Evolutionary conservation across 1,140 invertebrate species (phyloP).

Genomic region (Bilobella aurantiaca): DNA sequence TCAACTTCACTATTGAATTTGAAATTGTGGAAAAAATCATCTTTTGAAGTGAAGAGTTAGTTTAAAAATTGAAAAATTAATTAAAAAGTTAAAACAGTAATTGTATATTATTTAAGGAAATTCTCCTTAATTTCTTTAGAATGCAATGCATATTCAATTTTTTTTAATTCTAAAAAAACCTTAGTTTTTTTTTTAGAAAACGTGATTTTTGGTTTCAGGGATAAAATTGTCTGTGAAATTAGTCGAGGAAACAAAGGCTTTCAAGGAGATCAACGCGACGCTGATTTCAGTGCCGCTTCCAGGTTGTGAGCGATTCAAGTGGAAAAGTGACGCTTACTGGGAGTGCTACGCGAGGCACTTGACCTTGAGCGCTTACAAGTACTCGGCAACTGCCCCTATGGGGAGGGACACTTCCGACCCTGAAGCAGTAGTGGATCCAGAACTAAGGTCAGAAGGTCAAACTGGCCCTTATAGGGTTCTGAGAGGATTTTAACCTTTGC

Average conservation of each 20-base stretch:
- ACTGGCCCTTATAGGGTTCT: neutral
- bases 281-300: conserved; percentile 11
- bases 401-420: neutral
- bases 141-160: neutral
- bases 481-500: neutral
- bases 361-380: neutral
- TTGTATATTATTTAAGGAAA: too few species aligned
- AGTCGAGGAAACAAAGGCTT: conserved; percentile 11
- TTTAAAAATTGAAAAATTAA: too few species aligned
- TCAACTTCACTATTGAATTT: neutral
- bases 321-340: conserved; percentile 12
- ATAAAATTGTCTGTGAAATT: conserved; percentile 9
- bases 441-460: neutral
- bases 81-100: too few species aligned
- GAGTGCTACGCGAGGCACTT: neutral
- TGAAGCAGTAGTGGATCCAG: neutral
- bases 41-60: neutral
- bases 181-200: too few species aligned
- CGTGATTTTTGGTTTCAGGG: neutral
- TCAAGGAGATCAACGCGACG: conserved; percentile 8
- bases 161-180: neutral
- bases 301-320: conserved; percentile 14
- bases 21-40: neutral
- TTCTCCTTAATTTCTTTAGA: neutral
- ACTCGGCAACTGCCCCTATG: neutral